Conservation (phyloP, 2,888 invertebrate genomes). For the Kuschelorhynchus macadamiae region DNA sequence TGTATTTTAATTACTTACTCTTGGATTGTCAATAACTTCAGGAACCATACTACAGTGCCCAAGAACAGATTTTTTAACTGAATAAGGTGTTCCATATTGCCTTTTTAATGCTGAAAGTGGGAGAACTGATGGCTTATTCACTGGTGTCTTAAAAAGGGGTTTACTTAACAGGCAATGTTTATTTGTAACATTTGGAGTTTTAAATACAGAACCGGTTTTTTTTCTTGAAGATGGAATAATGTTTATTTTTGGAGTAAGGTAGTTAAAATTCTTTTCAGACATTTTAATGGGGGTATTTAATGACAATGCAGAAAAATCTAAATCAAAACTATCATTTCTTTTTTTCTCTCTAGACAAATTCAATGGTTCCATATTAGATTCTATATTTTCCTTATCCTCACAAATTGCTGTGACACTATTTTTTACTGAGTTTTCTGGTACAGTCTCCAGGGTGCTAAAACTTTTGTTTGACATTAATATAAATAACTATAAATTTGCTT, state of each 20-base stretch:
- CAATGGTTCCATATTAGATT: slow-evolving; percentile 22
- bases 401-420: no score
- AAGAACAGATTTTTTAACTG: slow-evolving; percentile 12
- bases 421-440: no score
- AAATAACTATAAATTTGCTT: no score
- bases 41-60: not conserved
- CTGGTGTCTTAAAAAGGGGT: slow-evolving; percentile 47
- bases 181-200: slow-evolving; percentile 28
- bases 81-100: slow-evolving; percentile 22
- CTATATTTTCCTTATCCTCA: slow-evolving; percentile 46
- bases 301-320: slow-evolving; percentile 37
- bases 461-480: no score
- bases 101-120: slow-evolving; percentile 28
- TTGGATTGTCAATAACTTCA: not conserved
- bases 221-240: slow-evolving; percentile 44
- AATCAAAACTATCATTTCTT: slow-evolving; percentile 54
- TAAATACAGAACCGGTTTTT: slow-evolving; percentile 13
- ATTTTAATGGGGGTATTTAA: slow-evolving; percentile 35
- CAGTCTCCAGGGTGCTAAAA: no score
- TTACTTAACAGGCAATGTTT: slow-evolving; percentile 41
- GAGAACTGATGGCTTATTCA: slow-evolving; percentile 32
- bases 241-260: slow-evolving; percentile 51
- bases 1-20: slow-evolving; percentile 7
- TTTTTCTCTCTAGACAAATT: slow-evolving; percentile 30
- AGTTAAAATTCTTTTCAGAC: slow-evolving; percentile 39